Base-by-base conservation (phyloP, 2,797 vertebrate species). In the Paedocypris micromegethes region DNA sequence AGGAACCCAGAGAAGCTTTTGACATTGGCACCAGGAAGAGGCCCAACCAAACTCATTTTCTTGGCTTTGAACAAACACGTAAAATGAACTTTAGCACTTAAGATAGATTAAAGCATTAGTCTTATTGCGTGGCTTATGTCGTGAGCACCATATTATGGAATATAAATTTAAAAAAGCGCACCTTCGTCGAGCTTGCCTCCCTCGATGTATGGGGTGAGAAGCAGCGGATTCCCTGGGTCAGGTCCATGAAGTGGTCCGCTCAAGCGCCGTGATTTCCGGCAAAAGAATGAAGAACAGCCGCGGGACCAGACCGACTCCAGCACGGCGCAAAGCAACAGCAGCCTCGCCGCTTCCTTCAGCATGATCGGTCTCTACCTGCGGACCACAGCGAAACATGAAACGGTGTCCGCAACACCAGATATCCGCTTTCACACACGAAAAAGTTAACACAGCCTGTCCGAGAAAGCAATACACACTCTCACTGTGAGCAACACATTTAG, bases 181-280 rank as follows among this genome's bases (percentile, higher is more conserved):
- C 90, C 90, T 90, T 93, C 87, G 9, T 80, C 83, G 58, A 85
- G 79, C 53, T 77, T 90, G 4, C 90, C 89, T 61, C 79, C 86
- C 80, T 93, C 87, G 74, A 93, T 81, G 53, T 92, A 92, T 1
- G 90, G 89, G 0, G 89, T 93, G 72, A 94, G 88, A 64, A 95
- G 92, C 2, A 97, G 88, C 0, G 93, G 92, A 3, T 85, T 67
- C 3, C 90, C 91, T 2, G 88, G 82, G 9, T 92, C 83, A 50
- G 75, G 84, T 55, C 74, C 82, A 6, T 5, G n/a, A 57, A 7
- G 41, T 5, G 75, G 55, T 23, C 6, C 65, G 68, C 83, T 87
- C 47, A 86, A 72, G 4, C 72, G 79, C 3, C 46, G 85, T 52
- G 79, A 75, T 64, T 81, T 87, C 3, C 77, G 62, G 75, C 88